phyloP scores from a whole-genome alignment of 2,797 vertebrate species.

The Rhinoraja longicauda region DNA sequence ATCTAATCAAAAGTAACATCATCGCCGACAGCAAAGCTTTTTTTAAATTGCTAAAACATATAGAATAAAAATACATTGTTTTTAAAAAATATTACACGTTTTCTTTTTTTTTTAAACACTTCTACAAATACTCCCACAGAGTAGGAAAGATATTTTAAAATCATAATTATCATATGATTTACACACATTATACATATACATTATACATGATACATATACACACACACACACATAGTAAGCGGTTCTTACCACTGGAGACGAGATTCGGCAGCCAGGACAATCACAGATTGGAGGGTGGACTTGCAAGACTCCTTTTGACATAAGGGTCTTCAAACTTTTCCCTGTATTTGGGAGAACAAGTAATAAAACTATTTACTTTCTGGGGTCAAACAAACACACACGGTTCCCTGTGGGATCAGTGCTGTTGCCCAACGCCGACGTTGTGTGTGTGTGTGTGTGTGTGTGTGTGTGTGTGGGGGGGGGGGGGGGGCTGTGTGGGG shows the following conservation, averaged over 20 bases:
- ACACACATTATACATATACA: too few relatives aligned
- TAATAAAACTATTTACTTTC: background rate
- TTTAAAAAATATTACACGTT: background rate
- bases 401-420: background rate
- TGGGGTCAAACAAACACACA: background rate
- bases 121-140: background rate
- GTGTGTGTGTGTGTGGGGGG: background rate
- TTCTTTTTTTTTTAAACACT: background rate
- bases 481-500: too few relatives aligned
- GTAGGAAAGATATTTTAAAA: background rate
- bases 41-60: background rate
- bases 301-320: constrained; percentile 99
- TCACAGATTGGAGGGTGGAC: constrained; percentile 99
- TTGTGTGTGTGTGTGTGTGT: background rate
- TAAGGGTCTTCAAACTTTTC: constrained; percentile 99
- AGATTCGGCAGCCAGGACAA: constrained; percentile 97
- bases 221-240: constrained; percentile 37
- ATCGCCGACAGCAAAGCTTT: background rate
- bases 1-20: background rate
- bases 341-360: constrained; percentile 55
- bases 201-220: too few relatives aligned
- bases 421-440: background rate
- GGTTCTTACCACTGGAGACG: constrained; percentile 94
- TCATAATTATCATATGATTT: background rate
- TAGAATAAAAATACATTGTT: too few relatives aligned